Conservation (phyloP, 1,140 invertebrate genomes). For the Laupala kohalensis region DNA sequence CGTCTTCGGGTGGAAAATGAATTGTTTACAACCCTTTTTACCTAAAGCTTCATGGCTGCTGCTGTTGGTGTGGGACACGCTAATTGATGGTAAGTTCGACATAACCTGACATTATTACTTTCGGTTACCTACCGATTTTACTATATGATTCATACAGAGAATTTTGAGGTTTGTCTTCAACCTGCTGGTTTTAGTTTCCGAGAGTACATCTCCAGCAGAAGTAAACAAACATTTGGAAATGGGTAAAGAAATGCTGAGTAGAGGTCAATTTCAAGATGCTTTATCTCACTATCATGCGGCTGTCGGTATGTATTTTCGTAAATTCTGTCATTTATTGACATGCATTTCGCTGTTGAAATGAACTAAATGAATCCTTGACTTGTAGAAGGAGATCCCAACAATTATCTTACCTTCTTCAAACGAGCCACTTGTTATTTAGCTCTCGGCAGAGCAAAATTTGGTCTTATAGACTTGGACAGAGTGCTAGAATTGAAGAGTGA, state of each 20-base stretch:
- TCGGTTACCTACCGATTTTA: neutral
- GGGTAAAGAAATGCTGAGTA: constrained; percentile 78
- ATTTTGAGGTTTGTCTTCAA: neutral
- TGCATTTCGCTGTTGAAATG: neutral
- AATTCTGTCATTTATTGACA: neutral
- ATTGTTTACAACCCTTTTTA: neutral
- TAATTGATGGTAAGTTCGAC: constrained; percentile 5
- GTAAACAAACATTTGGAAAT: constrained; percentile 86
- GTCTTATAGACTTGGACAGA: constrained; percentile 81
- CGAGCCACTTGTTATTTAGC: constrained; percentile 94
- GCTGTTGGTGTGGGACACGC: constrained; percentile 6
- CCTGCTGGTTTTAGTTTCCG: constrained; percentile 37
- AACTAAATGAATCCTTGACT: constrained; percentile 25
- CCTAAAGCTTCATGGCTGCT: neutral
- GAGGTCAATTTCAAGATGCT: constrained; percentile 90
- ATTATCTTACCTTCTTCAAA: constrained; percentile 91
- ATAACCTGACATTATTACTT: neutral
- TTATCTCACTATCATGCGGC: constrained; percentile 95
- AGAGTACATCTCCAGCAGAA: constrained; percentile 53
- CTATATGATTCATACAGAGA: neutral
- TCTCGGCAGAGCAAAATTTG: constrained; percentile 88
- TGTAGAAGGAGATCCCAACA: constrained; percentile 86
- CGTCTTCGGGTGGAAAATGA: neutral
- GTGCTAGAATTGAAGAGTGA: constrained; percentile 90
- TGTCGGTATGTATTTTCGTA: constrained; percentile 57